Percentiles rank a stretch among this genome's conserved stretches.
Conservation (phyloP, 1,140 invertebrate genomes). For the Lutraria rhynchaena region DNA sequence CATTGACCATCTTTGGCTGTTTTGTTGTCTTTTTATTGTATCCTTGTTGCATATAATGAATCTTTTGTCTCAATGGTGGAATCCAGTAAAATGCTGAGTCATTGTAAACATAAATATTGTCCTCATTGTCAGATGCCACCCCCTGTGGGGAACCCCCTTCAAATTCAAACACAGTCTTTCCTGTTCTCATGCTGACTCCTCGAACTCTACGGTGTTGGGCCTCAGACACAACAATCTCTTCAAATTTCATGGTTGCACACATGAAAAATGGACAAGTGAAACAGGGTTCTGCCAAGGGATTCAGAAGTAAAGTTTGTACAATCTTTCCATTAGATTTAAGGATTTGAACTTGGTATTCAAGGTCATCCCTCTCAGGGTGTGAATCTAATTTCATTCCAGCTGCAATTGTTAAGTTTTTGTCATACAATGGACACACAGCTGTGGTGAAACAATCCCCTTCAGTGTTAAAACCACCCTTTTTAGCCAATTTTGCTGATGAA, state of each 20-base stretch:
- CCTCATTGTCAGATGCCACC: slow-evolving; percentile 29
- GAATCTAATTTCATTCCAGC: slow-evolving; percentile 41
- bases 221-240: slow-evolving; percentile 48
- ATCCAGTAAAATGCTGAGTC: slow-evolving; percentile 55
- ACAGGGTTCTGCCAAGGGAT: slow-evolving; percentile 44
- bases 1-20: slow-evolving; percentile 15
- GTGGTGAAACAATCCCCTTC: slow-evolving; percentile 40
- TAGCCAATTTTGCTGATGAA: slow-evolving; percentile 29
- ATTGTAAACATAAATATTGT: slow-evolving; percentile 55
- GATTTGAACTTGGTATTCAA: slow-evolving; percentile 45
- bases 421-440: slow-evolving; percentile 32
- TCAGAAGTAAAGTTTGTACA: slow-evolving; percentile 25
- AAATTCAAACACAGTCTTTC: slow-evolving; percentile 56
- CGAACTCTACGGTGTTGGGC: slow-evolving; percentile 13
- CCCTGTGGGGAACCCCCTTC: slow-evolving; percentile 51
- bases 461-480: slow-evolving; percentile 30
- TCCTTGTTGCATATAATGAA: slow-evolving; percentile 53
- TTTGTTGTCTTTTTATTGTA: slow-evolving; percentile 16
- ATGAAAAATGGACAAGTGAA: slow-evolving; percentile 37
- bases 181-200: slow-evolving; percentile 37
- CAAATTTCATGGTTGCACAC: slow-evolving; percentile 53
- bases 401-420: slow-evolving; percentile 36
- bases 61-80: slow-evolving; percentile 34
- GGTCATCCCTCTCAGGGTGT: slow-evolving; percentile 38
- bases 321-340: slow-evolving; percentile 42